phyloP scores from a whole-genome alignment of 1,140 invertebrate species.

The Penaeus japonicus region DNA sequence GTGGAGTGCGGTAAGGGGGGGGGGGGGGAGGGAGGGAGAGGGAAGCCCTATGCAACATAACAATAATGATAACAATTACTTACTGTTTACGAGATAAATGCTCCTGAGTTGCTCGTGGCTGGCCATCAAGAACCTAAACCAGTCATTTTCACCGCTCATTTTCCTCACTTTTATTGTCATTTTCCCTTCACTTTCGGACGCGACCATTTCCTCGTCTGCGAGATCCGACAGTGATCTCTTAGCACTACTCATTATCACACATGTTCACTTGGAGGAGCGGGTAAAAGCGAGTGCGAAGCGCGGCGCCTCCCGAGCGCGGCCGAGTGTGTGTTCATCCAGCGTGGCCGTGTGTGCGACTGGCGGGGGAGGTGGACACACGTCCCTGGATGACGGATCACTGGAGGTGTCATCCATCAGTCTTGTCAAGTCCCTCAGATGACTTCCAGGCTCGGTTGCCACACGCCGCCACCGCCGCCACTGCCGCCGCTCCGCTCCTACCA shows the following conservation, averaged over 20 bases:
- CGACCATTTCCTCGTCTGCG: background rate
- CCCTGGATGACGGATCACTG: conserved; percentile 54
- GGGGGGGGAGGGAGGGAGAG: background rate
- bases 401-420: conserved; percentile 56
- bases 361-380: conserved; percentile 52
- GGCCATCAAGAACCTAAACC: conserved; percentile 33
- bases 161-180: conserved; percentile 46
- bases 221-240: background rate
- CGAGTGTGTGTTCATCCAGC: conserved; percentile 27
- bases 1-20: background rate
- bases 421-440: conserved; percentile 53
- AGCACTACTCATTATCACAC: background rate
- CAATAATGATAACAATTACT: conserved; percentile 16
- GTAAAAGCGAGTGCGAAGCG: background rate
- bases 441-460: conserved; percentile 50
- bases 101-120: conserved; percentile 6
- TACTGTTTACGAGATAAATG: conserved; percentile 1
- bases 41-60: background rate
- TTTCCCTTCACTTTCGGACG: conserved; percentile 1
- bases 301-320: background rate
- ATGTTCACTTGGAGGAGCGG: background rate
- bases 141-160: conserved; percentile 45
- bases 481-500: background rate
- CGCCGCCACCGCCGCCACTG: conserved; percentile 30
- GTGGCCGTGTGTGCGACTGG: conserved; percentile 45